Conservation (phyloP, 2,113 vertebrate genomes). For the Microtus montanus region DNA sequence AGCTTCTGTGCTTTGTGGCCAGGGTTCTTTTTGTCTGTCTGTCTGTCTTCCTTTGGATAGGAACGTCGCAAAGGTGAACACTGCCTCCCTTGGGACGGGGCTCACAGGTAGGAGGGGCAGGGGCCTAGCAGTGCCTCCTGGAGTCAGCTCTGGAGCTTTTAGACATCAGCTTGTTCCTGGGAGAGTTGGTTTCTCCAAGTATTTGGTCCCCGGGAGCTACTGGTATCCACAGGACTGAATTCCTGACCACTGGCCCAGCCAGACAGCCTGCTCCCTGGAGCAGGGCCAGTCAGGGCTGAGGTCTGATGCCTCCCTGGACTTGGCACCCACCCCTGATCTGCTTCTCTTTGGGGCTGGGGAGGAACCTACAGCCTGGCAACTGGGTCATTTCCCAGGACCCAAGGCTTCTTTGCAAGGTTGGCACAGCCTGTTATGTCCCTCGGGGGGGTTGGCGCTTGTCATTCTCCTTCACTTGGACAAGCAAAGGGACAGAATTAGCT, state of each 20-base stretch:
- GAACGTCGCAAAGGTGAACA: not conserved
- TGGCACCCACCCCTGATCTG: not conserved
- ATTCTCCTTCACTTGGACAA: not conserved
- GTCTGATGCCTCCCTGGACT: not conserved
- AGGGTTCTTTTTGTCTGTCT: not conserved
- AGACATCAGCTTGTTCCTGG: not conserved
- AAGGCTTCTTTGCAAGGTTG: not conserved
- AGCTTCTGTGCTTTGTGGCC: not conserved
- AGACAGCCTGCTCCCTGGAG: not conserved
- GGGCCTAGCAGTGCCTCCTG: not conserved
- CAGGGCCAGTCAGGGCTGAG: not conserved
- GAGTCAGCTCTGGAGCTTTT: not conserved
- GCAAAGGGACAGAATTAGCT: constrained; percentile 57
- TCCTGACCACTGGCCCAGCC: not conserved
- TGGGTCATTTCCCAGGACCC: constrained; percentile 61
- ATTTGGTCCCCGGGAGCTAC: not conserved
- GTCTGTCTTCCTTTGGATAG: not conserved
- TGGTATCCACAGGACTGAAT: not conserved
- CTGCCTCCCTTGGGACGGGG: not conserved
- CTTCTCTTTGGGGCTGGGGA: constrained; percentile 39
- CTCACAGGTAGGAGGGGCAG: not conserved
- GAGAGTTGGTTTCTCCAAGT: not conserved
- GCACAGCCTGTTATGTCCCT: not conserved
- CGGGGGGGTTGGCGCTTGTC: not conserved
- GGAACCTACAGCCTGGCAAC: constrained; percentile 8